A percentile compares a stretch with the other conserved stretches of the same genome.
phyloP scores from a whole-genome alignment of 2,888 invertebrate genomes.

The Octodonta nipae region DNA sequence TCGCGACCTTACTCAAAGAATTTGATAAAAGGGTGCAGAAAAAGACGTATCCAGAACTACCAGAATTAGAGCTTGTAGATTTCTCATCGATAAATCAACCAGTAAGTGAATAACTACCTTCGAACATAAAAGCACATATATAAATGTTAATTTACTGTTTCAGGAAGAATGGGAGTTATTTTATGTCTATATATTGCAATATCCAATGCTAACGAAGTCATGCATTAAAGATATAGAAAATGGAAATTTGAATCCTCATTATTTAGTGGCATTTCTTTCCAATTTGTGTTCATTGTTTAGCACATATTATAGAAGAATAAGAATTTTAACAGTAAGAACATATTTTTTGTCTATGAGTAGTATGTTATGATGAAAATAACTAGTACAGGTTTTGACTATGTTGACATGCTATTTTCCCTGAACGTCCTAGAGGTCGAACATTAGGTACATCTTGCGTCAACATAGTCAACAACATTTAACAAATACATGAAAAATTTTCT shows the following conservation, averaged over 20 bases:
- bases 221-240: conserved; percentile 38
- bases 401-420: no score
- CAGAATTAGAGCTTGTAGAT: conserved; percentile 45
- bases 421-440: no score
- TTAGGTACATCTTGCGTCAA: no score
- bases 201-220: conserved; percentile 46
- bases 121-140: no score
- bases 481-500: no score
- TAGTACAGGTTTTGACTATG: no score
- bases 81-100: conserved; percentile 50
- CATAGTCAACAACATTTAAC: no score
- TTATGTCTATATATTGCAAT: conserved; percentile 52
- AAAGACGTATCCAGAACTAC: conserved; percentile 48
- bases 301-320: conserved; percentile 56
- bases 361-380: no score
- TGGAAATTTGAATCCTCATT: conserved; percentile 48
- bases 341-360: no score
- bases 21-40: conserved; percentile 44
- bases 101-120: no score
- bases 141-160: conserved; percentile 24
- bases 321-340: conserved; percentile 55
- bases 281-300: conserved; percentile 54
- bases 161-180: conserved; percentile 69
- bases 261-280: conserved; percentile 50
- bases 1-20: conserved; percentile 51